Conservation (phyloP, 2,113 vertebrate genomes). For the Hemibagrus wyckioides region DNA sequence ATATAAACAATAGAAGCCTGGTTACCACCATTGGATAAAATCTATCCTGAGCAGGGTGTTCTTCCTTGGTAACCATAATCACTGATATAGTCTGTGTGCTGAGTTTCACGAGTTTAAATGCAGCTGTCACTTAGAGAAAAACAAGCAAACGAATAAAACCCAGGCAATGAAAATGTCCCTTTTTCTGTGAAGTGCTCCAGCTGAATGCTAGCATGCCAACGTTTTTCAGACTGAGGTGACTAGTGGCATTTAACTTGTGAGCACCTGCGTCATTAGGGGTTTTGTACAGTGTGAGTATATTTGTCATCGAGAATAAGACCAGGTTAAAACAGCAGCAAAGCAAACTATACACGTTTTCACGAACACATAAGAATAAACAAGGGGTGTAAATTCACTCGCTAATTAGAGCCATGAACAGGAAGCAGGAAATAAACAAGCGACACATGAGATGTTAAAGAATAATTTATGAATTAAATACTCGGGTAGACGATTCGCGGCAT, state of each 20-base stretch:
- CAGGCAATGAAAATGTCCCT: not conserved
- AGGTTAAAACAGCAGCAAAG: not conserved
- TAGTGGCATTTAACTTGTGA: not conserved
- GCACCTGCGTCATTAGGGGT: not conserved
- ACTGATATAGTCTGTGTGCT: not conserved
- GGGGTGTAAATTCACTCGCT: not conserved
- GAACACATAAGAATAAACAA: not conserved
- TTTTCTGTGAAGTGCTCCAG: not conserved
- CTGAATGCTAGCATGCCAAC: not conserved
- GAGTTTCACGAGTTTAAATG: not conserved
- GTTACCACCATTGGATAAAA: not conserved
- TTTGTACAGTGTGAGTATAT: not conserved
- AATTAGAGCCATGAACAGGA: not conserved
- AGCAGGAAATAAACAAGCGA: not conserved
- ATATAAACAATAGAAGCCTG: not conserved
- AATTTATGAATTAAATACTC: slow-evolving; percentile 2
- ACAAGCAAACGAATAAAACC: not conserved
- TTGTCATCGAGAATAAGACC: not conserved
- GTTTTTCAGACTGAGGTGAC: not conserved
- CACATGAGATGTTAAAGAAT: not conserved
- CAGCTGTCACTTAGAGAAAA: no score
- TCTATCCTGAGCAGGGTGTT: not conserved
- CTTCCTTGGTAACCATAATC: not conserved
- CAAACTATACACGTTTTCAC: not conserved
- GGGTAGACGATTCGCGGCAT: not conserved